Base-by-base conservation (phyloP, 2,888 invertebrate species). In the Leptogaster cylindrica region DNA sequence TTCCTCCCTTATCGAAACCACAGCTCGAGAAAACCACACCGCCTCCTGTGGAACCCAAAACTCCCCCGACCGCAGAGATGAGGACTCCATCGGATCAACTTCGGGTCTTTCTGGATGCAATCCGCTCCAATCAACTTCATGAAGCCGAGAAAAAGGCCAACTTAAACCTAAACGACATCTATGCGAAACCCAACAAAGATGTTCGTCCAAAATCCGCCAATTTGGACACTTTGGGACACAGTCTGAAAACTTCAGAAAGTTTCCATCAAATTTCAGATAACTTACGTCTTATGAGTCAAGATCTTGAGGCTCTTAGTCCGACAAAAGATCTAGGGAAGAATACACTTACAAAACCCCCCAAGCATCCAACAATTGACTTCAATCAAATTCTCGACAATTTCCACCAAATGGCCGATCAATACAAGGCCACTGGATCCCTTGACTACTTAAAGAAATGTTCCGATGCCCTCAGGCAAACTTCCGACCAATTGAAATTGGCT, bases 201-300 rank as follows among this genome's bases (percentile, higher is more conserved):
- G 25, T 27, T 50, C 65, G 51, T 18, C 51, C 58, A 39, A 61
- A 68, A 61, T 58, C 65, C 6, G 67, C 71, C 10, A 74, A 76
- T 33, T 12, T 75, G 27, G 76, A 76, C 25, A 74, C 75, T 44
- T 73, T 75, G 2, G 77, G 78, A 25, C 80, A 80, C 25, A 79
- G 79, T 5, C 73, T 77, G 27, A 77, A 75, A 20, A 77, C 79
- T 14, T 80, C 79, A 0, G 79, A 80, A 68, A 80, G 79, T 68
- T 81, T 81, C 51, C 78, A 80, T 65, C 79, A 80, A 70, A 79
- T 81, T 44, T 80, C 81, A 14, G 81, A 81, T 71, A 81, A 81
- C 70, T 66, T 81, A 20, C 76, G 81, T 1, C 72, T 80, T 8
- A 79, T 81, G 80, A 81, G 80, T 70, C 78, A 81, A 68, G 81